A percentile compares a stretch with the other conserved stretches of the same genome.
These are phyloP conservation scores for Megaleporinus macrocephalus DNA, from an alignment of 2,113 vertebrate genomes.

Conservation along the genomic window DNA sequence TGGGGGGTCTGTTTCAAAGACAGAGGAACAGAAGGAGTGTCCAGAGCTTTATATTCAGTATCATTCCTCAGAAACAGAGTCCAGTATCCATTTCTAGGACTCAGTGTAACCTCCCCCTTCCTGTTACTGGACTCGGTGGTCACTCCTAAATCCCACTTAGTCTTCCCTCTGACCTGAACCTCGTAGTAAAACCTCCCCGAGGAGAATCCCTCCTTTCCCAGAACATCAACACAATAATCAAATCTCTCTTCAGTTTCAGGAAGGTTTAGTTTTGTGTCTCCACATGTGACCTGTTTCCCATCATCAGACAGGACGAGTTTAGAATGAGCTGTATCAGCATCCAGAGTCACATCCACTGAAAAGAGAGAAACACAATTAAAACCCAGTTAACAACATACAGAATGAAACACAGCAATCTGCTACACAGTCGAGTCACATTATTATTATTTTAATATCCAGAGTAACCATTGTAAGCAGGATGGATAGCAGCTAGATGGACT, in stretches of 20 bases:
- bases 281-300: slow-evolving; percentile 8
- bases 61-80: background rate
- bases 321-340: slow-evolving; percentile 9
- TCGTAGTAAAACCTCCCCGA: slow-evolving; percentile 29
- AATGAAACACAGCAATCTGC: background rate
- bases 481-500: too few species aligned
- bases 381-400: background rate
- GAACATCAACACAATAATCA: background rate
- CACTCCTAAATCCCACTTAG: slow-evolving; percentile 1
- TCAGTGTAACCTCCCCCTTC: background rate
- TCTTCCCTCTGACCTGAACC: slow-evolving; percentile 27
- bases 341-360: background rate
- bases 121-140: background rate
- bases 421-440: background rate
- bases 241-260: slow-evolving; percentile 21
- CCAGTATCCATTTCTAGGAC: background rate
- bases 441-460: too few species aligned
- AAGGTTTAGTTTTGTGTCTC: background rate
- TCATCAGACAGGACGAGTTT: background rate
- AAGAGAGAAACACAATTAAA: slow-evolving; percentile 3
- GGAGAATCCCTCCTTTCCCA: slow-evolving; percentile 25
- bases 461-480: too few species aligned
- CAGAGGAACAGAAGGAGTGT: background rate
- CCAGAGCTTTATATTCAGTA: background rate
- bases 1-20: slow-evolving; percentile 14